Percentiles rank a stretch among this genome's conserved stretches.
These are phyloP conservation scores for Shinisaurus crocodilurus DNA, from an alignment of 2,113 vertebrate species.

Conservation along the genomic window DNA sequence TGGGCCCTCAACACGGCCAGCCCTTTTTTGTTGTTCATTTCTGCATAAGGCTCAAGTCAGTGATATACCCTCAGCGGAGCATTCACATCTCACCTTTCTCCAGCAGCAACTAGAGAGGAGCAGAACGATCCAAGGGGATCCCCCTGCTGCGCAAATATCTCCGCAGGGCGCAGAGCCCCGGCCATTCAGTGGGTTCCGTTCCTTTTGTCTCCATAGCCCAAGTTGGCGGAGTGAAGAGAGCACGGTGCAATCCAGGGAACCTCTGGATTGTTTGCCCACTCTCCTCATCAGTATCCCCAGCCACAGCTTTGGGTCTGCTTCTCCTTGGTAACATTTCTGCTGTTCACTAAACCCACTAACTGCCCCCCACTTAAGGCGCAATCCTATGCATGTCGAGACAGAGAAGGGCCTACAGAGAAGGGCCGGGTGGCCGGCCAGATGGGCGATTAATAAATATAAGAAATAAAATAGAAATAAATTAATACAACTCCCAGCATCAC, in stretches of 20 bases:
- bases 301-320: neutral
- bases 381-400: too few relatives aligned
- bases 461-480: too few relatives aligned
- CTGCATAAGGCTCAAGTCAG: too few relatives aligned
- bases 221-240: neutral
- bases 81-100: neutral
- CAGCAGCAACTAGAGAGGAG: neutral
- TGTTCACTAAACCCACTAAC: slow-evolving; percentile 65
- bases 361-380: neutral
- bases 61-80: too few relatives aligned
- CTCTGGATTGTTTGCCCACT: neutral
- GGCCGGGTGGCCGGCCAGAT: too few relatives aligned
- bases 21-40: too few relatives aligned
- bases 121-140: neutral
- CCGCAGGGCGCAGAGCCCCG: rapidly evolving
- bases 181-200: neutral
- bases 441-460: too few relatives aligned
- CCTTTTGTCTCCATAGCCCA: too few relatives aligned
- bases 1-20: neutral
- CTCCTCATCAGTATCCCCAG: neutral
- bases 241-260: neutral
- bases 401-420: too few relatives aligned
- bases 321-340: slow-evolving; percentile 34
- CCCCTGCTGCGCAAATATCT: too few relatives aligned
- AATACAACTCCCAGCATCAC: too few relatives aligned